These are phyloP conservation scores for Lasioglossum oenotherae DNA, from an alignment of 2,888 invertebrate genomes.

Conservation along the genomic window DNA sequence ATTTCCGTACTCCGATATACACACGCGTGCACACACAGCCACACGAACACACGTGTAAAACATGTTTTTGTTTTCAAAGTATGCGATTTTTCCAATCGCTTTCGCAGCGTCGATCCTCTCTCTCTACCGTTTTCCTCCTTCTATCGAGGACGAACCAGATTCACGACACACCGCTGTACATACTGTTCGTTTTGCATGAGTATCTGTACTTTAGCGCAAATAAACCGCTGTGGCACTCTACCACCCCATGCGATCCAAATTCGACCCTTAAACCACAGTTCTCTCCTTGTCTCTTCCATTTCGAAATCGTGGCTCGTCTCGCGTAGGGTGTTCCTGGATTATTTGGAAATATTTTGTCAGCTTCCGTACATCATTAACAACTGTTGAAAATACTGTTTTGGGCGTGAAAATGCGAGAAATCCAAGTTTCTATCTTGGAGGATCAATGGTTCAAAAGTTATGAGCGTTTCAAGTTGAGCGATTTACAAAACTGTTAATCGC, in stretches of 20 bases:
- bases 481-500: too few relatives aligned
- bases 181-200: constrained; percentile 57
- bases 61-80: neutral
- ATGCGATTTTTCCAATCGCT: constrained; percentile 11
- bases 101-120: constrained; percentile 34
- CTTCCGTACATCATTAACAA: neutral
- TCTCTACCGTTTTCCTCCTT: constrained; percentile 9
- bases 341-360: neutral
- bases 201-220: constrained; percentile 54
- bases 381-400: too few relatives aligned
- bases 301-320: neutral
- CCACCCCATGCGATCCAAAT: constrained; percentile 12
- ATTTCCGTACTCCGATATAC: neutral
- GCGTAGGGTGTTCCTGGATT: neutral
- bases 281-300: neutral
- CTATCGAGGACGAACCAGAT: constrained; percentile 19
- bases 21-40: neutral
- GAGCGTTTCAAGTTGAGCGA: too few relatives aligned
- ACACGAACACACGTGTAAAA: neutral
- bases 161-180: constrained; percentile 53
- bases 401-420: too few relatives aligned
- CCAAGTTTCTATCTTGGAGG: too few relatives aligned
- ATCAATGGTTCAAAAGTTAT: too few relatives aligned
- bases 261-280: constrained; percentile 36
- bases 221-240: constrained; percentile 47